Base-by-base conservation (phyloP, 2,113 vertebrate genomes). In the Siniperca chuatsi region DNA sequence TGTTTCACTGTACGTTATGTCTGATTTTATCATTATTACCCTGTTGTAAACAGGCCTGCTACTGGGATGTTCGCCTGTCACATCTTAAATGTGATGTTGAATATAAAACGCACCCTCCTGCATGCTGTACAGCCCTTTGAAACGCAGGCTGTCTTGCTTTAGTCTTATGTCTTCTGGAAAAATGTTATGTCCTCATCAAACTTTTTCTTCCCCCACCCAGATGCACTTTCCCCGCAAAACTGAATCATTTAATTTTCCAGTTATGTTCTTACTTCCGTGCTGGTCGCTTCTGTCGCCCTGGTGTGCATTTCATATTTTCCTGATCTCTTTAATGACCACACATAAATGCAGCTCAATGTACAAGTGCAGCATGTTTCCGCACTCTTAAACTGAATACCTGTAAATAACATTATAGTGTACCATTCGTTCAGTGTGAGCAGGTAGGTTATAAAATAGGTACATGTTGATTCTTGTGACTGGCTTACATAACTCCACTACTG, bases 391-490 rank as follows among this genome's bases (percentile, higher is more conserved):
- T 70, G 44, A 60, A 67, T 55, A 15, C 21, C 9, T 62, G 8
- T 55, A 23, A n/a, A 50, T 55, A 78, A 71, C 33, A 42, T 37
- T 6, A 46, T 2, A 70, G 40, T 73, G 35, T 57, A 82, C 81
- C 46, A 5, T 81, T 79, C 78, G 69, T 74, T 64, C 57, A 61
- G 12, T 54, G 23, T 58, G 29, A 29, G 3, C 42, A 33, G 40
- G 1, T 15, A 23, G 8, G 10, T 58, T 6, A 23, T 66, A 21
- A 55, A 75, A 37, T 60, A 55, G 10, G 20, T 55, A 9, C 68
- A 42, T 61, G 60, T 74, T 74, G 52, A 74, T 78, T 82, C 71
- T 75, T 84, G 79, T 48, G 65, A 40, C 40, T 62, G 54, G 4
- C 40, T 86, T 72, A 6, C 81, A 58, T 81, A 82, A 85, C 48